Evolutionary conservation across 2,797 vertebrate species (phyloP).

Genomic region (Acridotheres tristis): DNA sequence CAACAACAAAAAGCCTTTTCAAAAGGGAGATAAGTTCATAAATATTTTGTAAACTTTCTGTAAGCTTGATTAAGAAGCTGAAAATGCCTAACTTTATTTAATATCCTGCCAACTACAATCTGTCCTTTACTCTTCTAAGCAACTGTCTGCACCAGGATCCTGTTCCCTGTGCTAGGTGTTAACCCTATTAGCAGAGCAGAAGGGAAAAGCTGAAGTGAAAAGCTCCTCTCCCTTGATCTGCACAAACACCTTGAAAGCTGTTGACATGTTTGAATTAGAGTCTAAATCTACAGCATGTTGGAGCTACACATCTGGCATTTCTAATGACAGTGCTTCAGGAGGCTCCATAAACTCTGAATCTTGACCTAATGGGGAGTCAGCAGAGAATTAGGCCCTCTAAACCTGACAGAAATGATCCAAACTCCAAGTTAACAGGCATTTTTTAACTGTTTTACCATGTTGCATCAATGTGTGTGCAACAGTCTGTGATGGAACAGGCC

Average conservation of each 20-base stretch:
- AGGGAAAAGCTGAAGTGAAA: not conserved
- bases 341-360: not conserved
- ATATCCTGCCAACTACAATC: conserved; percentile 8
- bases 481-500: not conserved
- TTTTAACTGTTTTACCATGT: not conserved
- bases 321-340: not conserved
- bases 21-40: not conserved
- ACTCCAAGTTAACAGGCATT: not conserved
- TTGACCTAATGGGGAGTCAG: not conserved
- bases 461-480: not conserved
- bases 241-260: not conserved
- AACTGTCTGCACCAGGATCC: not conserved
- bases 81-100: conserved; percentile 30
- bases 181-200: conserved; percentile 2
- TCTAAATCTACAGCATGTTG: not conserved
- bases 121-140: not conserved
- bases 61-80: conserved; percentile 7
- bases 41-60: conserved; percentile 20
- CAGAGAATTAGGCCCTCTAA: not conserved
- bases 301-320: not conserved
- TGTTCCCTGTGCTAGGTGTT: not conserved
- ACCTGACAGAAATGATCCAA: not conserved
- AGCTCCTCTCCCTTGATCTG: conserved; percentile 10
- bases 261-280: not conserved
- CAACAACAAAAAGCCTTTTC: not conserved